These are phyloP conservation scores for Thaumatotibia leucotreta DNA, from an alignment of 1,140 invertebrate species.

Conservation along the genomic window DNA sequence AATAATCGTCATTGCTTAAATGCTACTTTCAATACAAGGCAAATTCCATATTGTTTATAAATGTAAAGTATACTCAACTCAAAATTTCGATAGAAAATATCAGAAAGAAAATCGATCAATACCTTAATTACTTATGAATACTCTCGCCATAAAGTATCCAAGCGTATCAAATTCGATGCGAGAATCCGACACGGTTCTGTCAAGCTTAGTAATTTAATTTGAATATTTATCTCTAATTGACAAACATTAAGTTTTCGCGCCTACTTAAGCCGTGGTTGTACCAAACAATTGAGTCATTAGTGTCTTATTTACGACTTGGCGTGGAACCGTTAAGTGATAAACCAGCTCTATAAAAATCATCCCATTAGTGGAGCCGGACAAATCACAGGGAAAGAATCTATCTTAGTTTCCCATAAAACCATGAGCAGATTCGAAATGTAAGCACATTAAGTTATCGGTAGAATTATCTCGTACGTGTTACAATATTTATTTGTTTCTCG, in stretches of 20 bases:
- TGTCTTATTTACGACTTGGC: background rate
- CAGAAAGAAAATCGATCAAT: no score
- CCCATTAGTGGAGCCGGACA: constrained; percentile 24
- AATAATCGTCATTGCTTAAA: no score
- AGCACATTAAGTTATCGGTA: constrained; percentile 72
- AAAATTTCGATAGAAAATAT: no score
- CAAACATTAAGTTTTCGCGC: background rate
- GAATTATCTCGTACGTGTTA: constrained; percentile 71
- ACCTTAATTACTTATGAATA: no score
- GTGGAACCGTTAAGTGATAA: background rate
- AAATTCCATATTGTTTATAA: no score
- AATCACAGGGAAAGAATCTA: constrained; percentile 41
- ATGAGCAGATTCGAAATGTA: constrained; percentile 74
- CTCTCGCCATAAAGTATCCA: no score
- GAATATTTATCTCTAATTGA: background rate
- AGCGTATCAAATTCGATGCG: background rate
- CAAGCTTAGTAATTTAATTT: background rate
- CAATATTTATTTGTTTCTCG: constrained; percentile 76
- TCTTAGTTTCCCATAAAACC: constrained; percentile 70
- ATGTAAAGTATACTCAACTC: no score
- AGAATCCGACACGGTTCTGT: background rate
- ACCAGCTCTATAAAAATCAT: constrained; percentile 10
- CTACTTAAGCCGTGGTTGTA: background rate
- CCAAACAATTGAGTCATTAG: background rate
- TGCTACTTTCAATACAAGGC: no score